Evolutionary conservation across 2,888 invertebrate species (phyloP), one percentile per base, ranked within the genome.

Genomic region (Sarcophaga rosellei): DNA sequence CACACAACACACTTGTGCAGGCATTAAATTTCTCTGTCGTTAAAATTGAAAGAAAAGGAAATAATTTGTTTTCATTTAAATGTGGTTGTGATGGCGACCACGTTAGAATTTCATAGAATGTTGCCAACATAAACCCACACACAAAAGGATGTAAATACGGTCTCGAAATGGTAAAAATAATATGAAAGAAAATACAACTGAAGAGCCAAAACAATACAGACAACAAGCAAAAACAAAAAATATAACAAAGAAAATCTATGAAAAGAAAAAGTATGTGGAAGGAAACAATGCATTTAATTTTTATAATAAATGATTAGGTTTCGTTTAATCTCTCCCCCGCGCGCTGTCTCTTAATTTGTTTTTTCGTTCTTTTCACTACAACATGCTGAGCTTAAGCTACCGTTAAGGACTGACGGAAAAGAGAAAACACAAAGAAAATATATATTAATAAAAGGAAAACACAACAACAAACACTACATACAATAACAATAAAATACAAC

Each of bases 231-330:
- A 44, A 35, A 25, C 20, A 20, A 47, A 47, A 45, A 44, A n/a
- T 23, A 44, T 6, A n/a, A 2, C 8, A 72, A 57, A 57, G 23
- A 59, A 72, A 8, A 6, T 25, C 5, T 10, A 35, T 10, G 10
- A 35, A 61, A 10, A 45, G 15, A 61, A 73, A 62, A 73, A 62
- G 35, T 35, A 35, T 35, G 35, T 35, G 35, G 45, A 61, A 61
- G 44, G 8, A 44, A 72, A 61, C 44, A 72, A 61, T 61, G 57
- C 25, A 23, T 44, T 20, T 73, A 45, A 62, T 21, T 62, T 62
- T 21, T 73, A 61, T 72, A 44, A 72, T 72, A 72, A 59, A 72
- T 44, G 57, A 59, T 61, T 59, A 57, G 53, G 53, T 59, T 72
- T 35, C 35, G 8, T 35, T 35, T 35, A 35, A 8, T 35, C 10